phyloP scores from a whole-genome alignment of 2,797 vertebrate genomes.

The Lindbergichthys nudifrons region DNA sequence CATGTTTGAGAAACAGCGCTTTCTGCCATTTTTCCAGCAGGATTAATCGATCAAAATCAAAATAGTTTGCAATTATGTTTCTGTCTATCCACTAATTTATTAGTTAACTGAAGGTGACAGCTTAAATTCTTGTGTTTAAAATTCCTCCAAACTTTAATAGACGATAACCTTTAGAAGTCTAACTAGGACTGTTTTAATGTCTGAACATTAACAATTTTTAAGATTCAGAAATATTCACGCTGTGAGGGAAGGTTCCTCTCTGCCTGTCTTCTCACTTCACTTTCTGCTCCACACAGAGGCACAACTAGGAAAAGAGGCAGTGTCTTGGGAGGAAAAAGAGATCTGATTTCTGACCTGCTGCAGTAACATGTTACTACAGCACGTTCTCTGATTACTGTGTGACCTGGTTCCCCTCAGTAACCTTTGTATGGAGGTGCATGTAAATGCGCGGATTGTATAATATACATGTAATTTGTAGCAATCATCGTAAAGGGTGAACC shows the following conservation, averaged over 20 bases:
- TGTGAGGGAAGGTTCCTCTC: constrained; percentile 4
- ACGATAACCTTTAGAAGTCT: constrained; percentile 16
- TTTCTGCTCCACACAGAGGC: neutral
- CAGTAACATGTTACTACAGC: neutral
- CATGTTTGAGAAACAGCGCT: too few species aligned
- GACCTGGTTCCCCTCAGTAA: neutral
- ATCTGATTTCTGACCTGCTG: constrained; percentile 3
- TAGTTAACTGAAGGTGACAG: too few species aligned
- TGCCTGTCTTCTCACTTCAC: neutral
- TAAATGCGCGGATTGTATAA: neutral
- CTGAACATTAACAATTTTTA: constrained; percentile 13
- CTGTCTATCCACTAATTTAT: too few species aligned
- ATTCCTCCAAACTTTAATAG: constrained; percentile 25
- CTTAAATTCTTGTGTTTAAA: neutral
- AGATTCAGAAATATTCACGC: constrained; percentile 23
- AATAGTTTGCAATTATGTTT: too few species aligned
- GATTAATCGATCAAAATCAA: too few species aligned
- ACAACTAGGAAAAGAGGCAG: neutral
- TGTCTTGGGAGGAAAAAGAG: neutral
- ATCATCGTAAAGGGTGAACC: constrained; percentile 25
- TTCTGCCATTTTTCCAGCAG: too few species aligned
- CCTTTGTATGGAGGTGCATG: neutral
- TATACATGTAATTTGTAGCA: neutral
- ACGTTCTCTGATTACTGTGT: constrained; percentile 3
- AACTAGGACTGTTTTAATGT: constrained; percentile 6